These are phyloP conservation scores for Hermetia illucens DNA, from an alignment of 1,140 invertebrate genomes.

Conservation along the genomic window DNA sequence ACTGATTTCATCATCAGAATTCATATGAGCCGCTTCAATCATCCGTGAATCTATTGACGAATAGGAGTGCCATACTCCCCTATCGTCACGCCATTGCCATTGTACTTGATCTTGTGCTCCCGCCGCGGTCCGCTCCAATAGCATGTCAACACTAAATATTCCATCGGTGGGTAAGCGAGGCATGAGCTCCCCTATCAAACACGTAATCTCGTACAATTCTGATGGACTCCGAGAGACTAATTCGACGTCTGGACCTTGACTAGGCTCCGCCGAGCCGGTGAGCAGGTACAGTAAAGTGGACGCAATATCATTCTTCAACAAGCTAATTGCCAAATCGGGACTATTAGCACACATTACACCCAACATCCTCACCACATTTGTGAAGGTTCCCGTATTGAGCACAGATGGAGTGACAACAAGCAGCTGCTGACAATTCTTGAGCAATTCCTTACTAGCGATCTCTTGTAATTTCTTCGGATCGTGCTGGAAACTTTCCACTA, in stretches of 20 bases:
- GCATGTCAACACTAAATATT: slow-evolving; percentile 81
- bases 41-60: slow-evolving; percentile 48
- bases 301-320: slow-evolving; percentile 89
- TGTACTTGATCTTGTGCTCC: slow-evolving; percentile 62
- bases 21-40: slow-evolving; percentile 77
- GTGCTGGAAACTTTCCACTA: slow-evolving; percentile 93
- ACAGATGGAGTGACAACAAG: slow-evolving; percentile 84
- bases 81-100: slow-evolving; percentile 95
- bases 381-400: slow-evolving; percentile 87
- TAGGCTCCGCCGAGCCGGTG: slow-evolving; percentile 60
- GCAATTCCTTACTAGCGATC: slow-evolving; percentile 82
- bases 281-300: slow-evolving; percentile 85
- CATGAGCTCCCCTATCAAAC: slow-evolving; percentile 91
- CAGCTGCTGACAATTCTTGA: slow-evolving; percentile 86
- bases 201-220: slow-evolving; percentile 93
- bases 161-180: slow-evolving; percentile 85
- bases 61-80: slow-evolving; percentile 62
- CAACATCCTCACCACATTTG: slow-evolving; percentile 88
- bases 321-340: slow-evolving; percentile 77
- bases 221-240: slow-evolving; percentile 80
- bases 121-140: slow-evolving; percentile 60
- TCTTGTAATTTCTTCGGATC: slow-evolving; percentile 83
- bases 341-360: slow-evolving; percentile 90
- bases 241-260: slow-evolving; percentile 47
- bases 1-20: slow-evolving; percentile 89